These are phyloP conservation scores for Melinopterus prodromus DNA, from an alignment of 2,888 invertebrate species.

Conservation along the genomic window DNA sequence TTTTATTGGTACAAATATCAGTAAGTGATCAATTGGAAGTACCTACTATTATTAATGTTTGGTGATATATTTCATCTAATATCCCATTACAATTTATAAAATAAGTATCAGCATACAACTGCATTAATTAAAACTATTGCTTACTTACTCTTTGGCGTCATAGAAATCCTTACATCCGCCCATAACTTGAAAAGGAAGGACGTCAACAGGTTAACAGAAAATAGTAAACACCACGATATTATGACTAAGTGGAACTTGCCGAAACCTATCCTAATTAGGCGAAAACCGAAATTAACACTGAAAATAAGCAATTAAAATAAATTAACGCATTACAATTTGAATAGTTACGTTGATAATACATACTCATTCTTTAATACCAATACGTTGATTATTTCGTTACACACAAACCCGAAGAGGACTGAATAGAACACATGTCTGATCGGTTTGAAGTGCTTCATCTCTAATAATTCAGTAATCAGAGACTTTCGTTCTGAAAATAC, in stretches of 20 bases:
- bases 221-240: constrained; percentile 35
- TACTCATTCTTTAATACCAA: constrained; percentile 79
- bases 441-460: constrained; percentile 80
- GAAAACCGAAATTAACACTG: constrained; percentile 67
- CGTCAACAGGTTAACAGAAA: constrained; percentile 50
- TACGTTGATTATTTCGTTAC: constrained; percentile 65
- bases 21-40: no score
- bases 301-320: constrained; percentile 42
- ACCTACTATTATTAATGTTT: no score
- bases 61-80: no score
- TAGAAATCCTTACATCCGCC: constrained; percentile 56
- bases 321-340: constrained; percentile 28
- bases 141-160: constrained; percentile 55
- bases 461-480: constrained; percentile 79
- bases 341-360: constrained; percentile 55
- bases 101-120: background rate
- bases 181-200: constrained; percentile 63
- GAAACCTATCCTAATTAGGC: constrained; percentile 67
- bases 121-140: background rate
- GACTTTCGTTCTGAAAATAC: constrained; percentile 79
- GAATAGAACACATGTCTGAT: constrained; percentile 87
- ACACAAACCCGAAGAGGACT: constrained; percentile 62
- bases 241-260: constrained; percentile 66
- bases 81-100: no score
- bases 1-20: no score